Conservation (phyloP, 2,797 vertebrate genomes). For the Cercopithecus neglectus region DNA sequence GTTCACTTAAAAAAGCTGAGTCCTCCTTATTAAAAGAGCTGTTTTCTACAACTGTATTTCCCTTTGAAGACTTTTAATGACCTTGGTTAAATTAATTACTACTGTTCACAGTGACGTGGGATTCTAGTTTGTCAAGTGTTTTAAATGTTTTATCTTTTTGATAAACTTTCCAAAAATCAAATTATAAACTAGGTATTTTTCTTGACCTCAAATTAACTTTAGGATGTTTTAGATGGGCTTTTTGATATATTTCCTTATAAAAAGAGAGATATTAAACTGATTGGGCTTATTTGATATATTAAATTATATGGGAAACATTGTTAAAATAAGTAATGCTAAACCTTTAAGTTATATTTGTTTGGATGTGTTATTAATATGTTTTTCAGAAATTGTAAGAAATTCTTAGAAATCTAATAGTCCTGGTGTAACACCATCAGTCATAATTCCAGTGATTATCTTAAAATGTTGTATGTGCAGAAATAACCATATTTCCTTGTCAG, state of each 20-base stretch:
- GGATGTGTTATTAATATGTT: neutral
- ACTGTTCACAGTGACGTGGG: neutral
- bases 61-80: neutral
- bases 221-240: neutral
- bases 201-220: neutral
- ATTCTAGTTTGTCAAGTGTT: neutral
- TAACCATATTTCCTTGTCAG: neutral
- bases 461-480: neutral
- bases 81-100: neutral
- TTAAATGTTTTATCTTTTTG: neutral
- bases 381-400: neutral
- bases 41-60: neutral
- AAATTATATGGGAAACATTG: neutral
- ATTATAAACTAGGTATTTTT: neutral
- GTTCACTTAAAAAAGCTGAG: neutral
- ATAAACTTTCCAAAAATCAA: neutral
- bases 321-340: neutral
- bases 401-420: neutral
- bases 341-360: neutral
- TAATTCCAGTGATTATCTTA: neutral
- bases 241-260: neutral
- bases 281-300: neutral
- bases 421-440: neutral
- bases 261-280: neutral
- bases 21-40: neutral